These are phyloP conservation scores for Bovichtus variegatus DNA, from an alignment of 2,797 vertebrate genomes.

Conservation along the genomic window DNA sequence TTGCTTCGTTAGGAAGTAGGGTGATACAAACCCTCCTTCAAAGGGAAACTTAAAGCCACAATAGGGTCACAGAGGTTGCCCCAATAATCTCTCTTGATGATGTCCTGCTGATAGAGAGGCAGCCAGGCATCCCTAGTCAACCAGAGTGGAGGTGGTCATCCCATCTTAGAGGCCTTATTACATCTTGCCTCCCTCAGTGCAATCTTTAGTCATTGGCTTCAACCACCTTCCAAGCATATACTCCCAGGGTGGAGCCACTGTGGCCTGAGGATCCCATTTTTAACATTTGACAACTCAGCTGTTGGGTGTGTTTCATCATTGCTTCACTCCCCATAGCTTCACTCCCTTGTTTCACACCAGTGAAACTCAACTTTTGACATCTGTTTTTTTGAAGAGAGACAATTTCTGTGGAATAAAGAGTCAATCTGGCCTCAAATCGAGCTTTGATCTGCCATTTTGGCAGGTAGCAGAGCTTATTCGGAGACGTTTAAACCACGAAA, in stretches of 20 bases:
- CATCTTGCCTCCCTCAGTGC: constrained; percentile 76
- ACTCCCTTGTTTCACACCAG: constrained; percentile 51
- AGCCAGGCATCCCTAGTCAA: constrained; percentile 72
- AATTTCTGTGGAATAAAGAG: constrained; percentile 31
- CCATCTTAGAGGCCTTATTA: constrained; percentile 77
- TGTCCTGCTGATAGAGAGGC: constrained; percentile 82
- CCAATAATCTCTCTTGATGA: constrained; percentile 85
- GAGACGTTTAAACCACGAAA: constrained; percentile 21
- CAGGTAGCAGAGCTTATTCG: constrained; percentile 28
- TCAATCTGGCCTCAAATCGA: constrained; percentile 23
- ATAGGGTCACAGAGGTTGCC: constrained; percentile 78
- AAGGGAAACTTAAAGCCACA: constrained; percentile 82
- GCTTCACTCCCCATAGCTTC: constrained; percentile 47
- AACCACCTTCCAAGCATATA: constrained; percentile 68
- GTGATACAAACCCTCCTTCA: constrained; percentile 78
- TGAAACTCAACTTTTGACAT: constrained; percentile 44
- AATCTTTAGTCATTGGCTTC: constrained; percentile 63
- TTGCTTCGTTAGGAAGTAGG: constrained; percentile 63
- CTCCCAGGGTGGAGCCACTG: constrained; percentile 76
- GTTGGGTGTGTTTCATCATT: constrained; percentile 66
- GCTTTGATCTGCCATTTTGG: constrained; percentile 42
- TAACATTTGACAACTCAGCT: constrained; percentile 79
- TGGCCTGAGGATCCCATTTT: constrained; percentile 73
- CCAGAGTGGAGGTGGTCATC: constrained; percentile 72
- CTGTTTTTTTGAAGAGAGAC: constrained; percentile 33